Base-by-base conservation (phyloP, 2,797 vertebrate species). In the Pseudopleuronectes americanus region DNA sequence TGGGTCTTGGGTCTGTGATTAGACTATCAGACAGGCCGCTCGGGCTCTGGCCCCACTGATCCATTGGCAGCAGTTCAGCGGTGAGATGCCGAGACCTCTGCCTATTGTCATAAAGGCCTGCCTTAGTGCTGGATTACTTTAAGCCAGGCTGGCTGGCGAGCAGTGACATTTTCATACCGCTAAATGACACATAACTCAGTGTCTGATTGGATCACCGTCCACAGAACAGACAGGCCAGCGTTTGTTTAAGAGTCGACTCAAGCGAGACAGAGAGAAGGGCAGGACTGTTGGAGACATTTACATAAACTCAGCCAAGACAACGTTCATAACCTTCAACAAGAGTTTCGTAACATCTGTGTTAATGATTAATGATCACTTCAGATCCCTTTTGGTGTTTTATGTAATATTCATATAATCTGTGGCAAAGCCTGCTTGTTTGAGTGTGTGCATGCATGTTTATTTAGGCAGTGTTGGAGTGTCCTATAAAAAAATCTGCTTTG, bases 91-190 rank as follows among this genome's bases (percentile, higher is more conserved):
- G 43, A 63, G 57, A 71, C 48, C 77, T 79, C 81, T 88, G 76
- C 75, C 80, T 71, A 76, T 81, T 80, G 77, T 85, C 81, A 84
- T 74, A 79, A 84, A 88, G 87, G 38, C 71, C 80, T 74, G 84
- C 65, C 72, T 88, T 85, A 86, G 80, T 21, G 57, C 31, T 74
- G 89, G 90, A 88, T 91, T 89, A 90, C 68, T 67, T 56, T 87
- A 77, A 89, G 76, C 84, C 80, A 13, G 56, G 68, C 71, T 80
- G 79, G 74, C 73, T 68, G 63, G 70, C 76, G 62, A 26, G 71
- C 73, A 33, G 70, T 79, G 83, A 87, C 86, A 85, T 90, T 88
- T 89, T 84, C 74, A 73, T 73, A 83, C 76, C 69, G 84, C 82
- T 84, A 88, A 89, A 79, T 83, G 64, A 87, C 77, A 78, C 87